These are phyloP conservation scores for Harlomillsia oculata DNA, from an alignment of 1,140 invertebrate genomes.

Conservation along the genomic window DNA sequence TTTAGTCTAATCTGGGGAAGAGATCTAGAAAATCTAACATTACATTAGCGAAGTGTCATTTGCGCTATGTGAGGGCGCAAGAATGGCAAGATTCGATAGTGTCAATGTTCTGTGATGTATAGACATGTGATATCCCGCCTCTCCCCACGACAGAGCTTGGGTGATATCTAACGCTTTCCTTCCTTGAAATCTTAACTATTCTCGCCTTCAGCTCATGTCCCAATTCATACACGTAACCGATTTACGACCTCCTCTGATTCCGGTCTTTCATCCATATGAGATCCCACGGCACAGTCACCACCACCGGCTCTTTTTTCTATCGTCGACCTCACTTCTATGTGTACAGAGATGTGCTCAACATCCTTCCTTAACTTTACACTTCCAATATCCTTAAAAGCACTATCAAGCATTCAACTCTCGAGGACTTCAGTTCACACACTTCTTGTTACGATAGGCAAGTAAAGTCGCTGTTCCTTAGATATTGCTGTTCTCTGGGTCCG, in stretches of 20 bases:
- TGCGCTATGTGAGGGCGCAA: conserved; percentile 28
- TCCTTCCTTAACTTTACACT: not conserved
- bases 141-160: conserved; percentile 12
- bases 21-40: conserved; percentile 34
- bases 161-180: conserved; percentile 20
- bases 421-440: too few species aligned
- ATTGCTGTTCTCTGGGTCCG: too few species aligned
- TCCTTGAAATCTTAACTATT: conserved; percentile 35
- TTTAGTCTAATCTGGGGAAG: conserved; percentile 12
- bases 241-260: conserved; percentile 33
- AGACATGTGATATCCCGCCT: conserved; percentile 31
- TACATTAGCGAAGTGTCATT: conserved; percentile 36
- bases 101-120: conserved; percentile 37
- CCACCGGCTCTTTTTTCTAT: too few species aligned
- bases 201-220: conserved; percentile 30
- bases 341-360: not conserved
- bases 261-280: conserved; percentile 22
- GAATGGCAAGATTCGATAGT: conserved; percentile 35
- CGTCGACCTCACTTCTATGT: too few species aligned
- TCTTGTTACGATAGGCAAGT: too few species aligned
- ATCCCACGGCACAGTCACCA: too few species aligned
- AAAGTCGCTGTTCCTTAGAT: too few species aligned
- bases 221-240: conserved; percentile 33
- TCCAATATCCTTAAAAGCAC: too few species aligned
- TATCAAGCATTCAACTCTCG: too few species aligned